Evolutionary conservation across 64 coral and sea anemone genomes (phyloP), one percentile per base, ranked within the genome.

Genomic region (Montipora sp.): DNA sequence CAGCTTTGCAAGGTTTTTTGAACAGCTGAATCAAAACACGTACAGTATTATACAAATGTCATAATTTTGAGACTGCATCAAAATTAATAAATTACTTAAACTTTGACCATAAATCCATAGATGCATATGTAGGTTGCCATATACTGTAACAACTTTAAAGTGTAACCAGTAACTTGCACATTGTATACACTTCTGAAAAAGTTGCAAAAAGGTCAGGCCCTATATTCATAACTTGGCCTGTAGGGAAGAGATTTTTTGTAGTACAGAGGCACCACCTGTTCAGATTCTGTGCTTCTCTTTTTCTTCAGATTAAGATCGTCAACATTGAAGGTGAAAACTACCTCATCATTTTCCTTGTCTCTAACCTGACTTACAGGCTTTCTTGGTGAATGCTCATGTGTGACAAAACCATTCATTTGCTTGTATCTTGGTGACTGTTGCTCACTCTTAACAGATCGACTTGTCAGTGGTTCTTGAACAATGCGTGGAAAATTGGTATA

Each of bases 201-300:
- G 1, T 36, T 36, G 36, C 36, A 36, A 36, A 36, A 36, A 99
- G 72, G 55, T 99, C 94, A 57, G 16, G 77, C 80, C 15, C 92
- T 78, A 11, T 92, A 80, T 0, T 94, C 80, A 92, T 99, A 96
- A 61, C 89, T 91, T 15, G 98, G 98, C 47, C 91, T 99, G 75
- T 92, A 99, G 21, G 98, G 92, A 12, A 99, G 48, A 14, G 98
- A 96, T 80, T 99, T 99, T 15, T 92, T 96, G 83, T 96, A 96
- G 85, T 96, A 92, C 27, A 99, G 47, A 36, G 98, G 98, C 7
- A 50, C 79, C 53, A 96, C 80, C 27, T 91, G 87, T 51, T 73
- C 92, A 78, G 21, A 83, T 55, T 77, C 82, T n/a, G 72, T 48
- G 57, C 75, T 87, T 46, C 79, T 82, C 92, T 89, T 96, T 80